Evolutionary conservation across 2,113 vertebrate species (phyloP).

Genomic region (Otocyon megalotis): DNA sequence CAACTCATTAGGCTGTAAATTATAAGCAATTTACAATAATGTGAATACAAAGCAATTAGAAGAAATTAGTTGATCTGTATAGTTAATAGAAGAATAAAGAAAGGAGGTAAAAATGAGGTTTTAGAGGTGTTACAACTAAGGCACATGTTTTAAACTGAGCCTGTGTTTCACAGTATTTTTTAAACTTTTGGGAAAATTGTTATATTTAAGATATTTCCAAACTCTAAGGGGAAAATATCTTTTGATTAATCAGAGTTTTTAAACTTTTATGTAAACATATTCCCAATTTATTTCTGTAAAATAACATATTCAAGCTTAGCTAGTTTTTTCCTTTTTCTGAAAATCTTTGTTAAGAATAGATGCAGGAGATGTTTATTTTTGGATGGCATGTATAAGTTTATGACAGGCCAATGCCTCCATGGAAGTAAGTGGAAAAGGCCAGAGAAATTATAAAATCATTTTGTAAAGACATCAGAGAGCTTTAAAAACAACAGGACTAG

Average conservation of each 20-base stretch:
- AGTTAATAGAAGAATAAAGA: background rate
- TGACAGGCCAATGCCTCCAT: background rate
- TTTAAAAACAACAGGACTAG: background rate
- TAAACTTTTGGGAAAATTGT: background rate
- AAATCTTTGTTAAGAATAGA: background rate
- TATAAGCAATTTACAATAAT: background rate
- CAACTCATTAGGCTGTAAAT: background rate
- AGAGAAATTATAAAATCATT: background rate
- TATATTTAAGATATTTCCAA: background rate
- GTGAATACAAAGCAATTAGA: background rate
- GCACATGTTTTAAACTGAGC: background rate
- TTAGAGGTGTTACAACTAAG: background rate
- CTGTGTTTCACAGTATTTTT: background rate
- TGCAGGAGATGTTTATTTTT: background rate
- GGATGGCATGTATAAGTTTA: background rate
- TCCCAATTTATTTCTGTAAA: background rate
- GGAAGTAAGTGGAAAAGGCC: background rate
- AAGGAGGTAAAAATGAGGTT: background rate
- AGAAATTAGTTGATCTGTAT: background rate
- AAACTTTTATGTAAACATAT: background rate
- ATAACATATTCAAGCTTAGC: background rate
- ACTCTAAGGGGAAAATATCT: background rate
- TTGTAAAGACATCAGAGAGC: background rate
- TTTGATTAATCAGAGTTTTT: background rate
- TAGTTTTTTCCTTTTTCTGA: background rate